Conservation (phyloP, 1,140 invertebrate species). For the Spodoptera frugiperda region DNA sequence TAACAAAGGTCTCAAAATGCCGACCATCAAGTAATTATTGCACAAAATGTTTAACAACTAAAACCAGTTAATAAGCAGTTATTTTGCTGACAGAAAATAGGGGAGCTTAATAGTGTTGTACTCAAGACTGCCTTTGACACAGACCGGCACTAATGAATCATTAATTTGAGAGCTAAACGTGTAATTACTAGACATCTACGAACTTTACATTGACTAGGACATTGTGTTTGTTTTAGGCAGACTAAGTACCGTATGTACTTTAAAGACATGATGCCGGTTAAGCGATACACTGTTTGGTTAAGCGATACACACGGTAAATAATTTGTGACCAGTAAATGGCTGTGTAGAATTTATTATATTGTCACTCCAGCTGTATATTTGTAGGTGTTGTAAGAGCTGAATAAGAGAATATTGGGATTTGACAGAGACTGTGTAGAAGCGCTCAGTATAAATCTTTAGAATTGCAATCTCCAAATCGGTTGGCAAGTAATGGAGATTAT, state of each 20-base stretch:
- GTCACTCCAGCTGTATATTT: too few relatives aligned
- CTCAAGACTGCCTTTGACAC: not conserved
- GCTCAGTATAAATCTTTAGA: too few relatives aligned
- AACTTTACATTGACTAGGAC: not conserved
- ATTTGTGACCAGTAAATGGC: not conserved
- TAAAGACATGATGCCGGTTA: not conserved
- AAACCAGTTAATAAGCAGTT: not conserved
- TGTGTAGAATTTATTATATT: too few relatives aligned
- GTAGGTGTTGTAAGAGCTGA: too few relatives aligned
- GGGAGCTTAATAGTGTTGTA: not conserved
- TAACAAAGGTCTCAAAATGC: not conserved
- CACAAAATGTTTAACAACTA: not conserved
- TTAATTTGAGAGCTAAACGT: slow-evolving; percentile 18
- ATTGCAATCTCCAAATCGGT: too few relatives aligned
- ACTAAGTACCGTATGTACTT: not conserved
- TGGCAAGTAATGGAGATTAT: too few relatives aligned
- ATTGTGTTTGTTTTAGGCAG: not conserved
- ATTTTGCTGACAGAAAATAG: slow-evolving; percentile 9
- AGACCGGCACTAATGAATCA: slow-evolving; percentile 14
- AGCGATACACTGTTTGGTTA: not conserved
- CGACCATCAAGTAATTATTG: not conserved
- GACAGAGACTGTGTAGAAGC: too few relatives aligned
- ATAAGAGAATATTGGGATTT: too few relatives aligned
- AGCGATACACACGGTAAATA: not conserved
- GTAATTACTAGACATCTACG: slow-evolving; percentile 15